phyloP scores from a whole-genome alignment of 2,797 vertebrate genomes.

The Borostomias antarcticus region DNA sequence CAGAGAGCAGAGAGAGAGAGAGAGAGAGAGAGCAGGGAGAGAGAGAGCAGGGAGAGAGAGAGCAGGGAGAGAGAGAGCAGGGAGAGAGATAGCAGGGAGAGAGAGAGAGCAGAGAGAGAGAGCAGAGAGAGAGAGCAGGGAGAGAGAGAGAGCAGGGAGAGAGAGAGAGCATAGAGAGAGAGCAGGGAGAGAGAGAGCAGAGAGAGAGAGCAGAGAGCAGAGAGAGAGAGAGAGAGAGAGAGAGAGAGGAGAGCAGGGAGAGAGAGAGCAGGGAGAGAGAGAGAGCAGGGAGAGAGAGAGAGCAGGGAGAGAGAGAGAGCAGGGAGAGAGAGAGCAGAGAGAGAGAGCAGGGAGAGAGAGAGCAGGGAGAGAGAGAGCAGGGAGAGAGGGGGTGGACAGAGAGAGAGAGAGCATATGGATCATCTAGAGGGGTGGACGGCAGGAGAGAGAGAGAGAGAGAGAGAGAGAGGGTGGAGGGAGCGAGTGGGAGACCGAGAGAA shows the following conservation, averaged over 20 bases:
- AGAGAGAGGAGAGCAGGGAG: not conserved
- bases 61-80: not conserved
- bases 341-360: not conserved
- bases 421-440: too few relatives aligned
- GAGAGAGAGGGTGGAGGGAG: not conserved
- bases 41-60: not conserved
- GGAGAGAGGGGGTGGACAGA: too few relatives aligned
- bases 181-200: not conserved
- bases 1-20: not conserved
- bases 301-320: not conserved
- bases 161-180: not conserved
- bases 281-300: not conserved
- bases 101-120: not conserved
- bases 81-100: not conserved
- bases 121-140: not conserved
- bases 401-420: too few relatives aligned
- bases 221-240: not conserved
- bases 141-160: not conserved
- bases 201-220: not conserved
- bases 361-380: not conserved
- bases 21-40: not conserved
- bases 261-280: not conserved
- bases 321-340: not conserved
- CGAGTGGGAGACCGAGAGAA: too few relatives aligned
- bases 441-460: not conserved